phyloP scores from a whole-genome alignment of 2,113 vertebrate species.

The Platycercus adscitus region DNA sequence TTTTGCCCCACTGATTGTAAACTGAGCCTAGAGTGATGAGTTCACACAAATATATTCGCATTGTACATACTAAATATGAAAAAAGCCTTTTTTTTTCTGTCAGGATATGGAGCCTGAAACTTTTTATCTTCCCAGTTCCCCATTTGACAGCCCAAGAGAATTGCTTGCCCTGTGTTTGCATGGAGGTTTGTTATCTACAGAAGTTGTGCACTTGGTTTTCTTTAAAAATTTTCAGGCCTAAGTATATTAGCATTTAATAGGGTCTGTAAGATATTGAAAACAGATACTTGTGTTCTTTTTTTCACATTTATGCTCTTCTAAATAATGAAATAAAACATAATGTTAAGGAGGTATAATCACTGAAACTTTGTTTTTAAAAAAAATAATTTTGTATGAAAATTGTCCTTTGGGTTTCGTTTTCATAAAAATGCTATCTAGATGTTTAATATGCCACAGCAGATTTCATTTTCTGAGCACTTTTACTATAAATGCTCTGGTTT shows the following conservation, averaged over 20 bases:
- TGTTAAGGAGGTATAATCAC: background rate
- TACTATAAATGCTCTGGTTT: background rate
- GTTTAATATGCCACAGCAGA: background rate
- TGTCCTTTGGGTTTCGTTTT: background rate
- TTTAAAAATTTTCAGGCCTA: background rate
- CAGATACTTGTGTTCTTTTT: background rate
- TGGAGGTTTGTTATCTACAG: background rate
- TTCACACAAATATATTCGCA: background rate
- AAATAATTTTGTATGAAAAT: background rate
- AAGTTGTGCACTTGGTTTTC: background rate
- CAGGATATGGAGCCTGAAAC: background rate
- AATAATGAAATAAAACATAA: background rate
- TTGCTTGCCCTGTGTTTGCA: background rate
- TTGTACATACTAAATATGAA: background rate
- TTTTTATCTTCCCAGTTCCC: background rate
- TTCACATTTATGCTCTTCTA: background rate
- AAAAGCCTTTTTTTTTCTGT: background rate
- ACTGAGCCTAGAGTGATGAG: background rate
- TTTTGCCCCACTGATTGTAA: background rate
- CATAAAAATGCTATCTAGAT: background rate
- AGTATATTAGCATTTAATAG: background rate
- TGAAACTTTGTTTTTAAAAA: background rate
- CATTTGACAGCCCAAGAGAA: background rate
- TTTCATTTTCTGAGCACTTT: background rate
- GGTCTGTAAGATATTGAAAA: background rate